Conservation (phyloP, 2,888 invertebrate genomes). For the Rambutsinella grinnellia region DNA sequence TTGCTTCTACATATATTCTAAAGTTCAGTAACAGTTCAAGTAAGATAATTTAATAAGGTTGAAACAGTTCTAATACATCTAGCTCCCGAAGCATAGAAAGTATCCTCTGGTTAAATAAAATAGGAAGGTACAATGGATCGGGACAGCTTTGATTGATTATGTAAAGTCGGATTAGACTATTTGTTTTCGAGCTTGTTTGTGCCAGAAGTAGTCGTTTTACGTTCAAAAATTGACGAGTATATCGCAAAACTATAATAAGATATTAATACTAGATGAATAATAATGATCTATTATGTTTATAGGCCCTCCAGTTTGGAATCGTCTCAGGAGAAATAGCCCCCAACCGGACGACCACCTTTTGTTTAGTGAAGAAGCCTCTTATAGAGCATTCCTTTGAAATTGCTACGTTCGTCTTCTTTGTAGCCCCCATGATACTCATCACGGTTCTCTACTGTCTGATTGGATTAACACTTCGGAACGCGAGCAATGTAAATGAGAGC, state of each 20-base stretch:
- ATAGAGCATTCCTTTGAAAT: slow-evolving; percentile 70
- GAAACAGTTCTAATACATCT: too few relatives aligned
- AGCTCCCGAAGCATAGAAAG: too few relatives aligned
- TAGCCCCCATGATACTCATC: slow-evolving; percentile 89
- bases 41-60: too few relatives aligned
- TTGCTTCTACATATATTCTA: too few relatives aligned
- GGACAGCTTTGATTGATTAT: too few relatives aligned
- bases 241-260: neutral
- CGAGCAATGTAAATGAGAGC: slow-evolving; percentile 64
- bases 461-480: slow-evolving; percentile 76
- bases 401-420: slow-evolving; percentile 82
- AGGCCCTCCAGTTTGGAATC: slow-evolving; percentile 64
- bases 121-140: too few relatives aligned
- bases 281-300: slow-evolving; percentile 12
- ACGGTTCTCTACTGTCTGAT: slow-evolving; percentile 85
- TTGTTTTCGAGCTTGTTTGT: too few relatives aligned
- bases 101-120: too few relatives aligned
- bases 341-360: slow-evolving; percentile 74
- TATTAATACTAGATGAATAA: neutral
- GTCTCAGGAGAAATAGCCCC: slow-evolving; percentile 42
- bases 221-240: neutral
- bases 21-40: too few relatives aligned
- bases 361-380: slow-evolving; percentile 75
- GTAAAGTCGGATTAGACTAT: too few relatives aligned
- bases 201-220: too few relatives aligned